phyloP scores from a whole-genome alignment of 2,888 invertebrate genomes.

The Andrena flavipes region DNA sequence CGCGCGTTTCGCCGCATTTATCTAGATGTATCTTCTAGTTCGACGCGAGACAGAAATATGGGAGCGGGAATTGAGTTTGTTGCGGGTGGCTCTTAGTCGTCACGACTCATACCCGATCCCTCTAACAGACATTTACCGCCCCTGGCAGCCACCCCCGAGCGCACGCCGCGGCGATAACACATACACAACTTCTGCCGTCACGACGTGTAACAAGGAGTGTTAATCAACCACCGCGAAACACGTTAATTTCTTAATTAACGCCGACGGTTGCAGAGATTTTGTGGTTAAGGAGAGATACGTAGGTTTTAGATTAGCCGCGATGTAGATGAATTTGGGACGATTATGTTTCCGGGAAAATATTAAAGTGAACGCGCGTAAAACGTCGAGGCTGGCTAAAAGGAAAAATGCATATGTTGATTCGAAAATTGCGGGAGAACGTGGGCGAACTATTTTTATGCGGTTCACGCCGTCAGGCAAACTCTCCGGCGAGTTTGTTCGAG shows the following conservation, averaged over 20 bases:
- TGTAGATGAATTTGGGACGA: too few species aligned
- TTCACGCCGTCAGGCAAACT: slow-evolving; percentile 27
- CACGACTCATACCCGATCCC: slow-evolving; percentile 22
- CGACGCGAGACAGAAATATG: slow-evolving; percentile 79
- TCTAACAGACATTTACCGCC: slow-evolving; percentile 28
- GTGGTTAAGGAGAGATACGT: neutral
- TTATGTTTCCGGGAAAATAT: too few species aligned
- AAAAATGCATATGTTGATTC: slow-evolving; percentile 8
- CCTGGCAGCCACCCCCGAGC: slow-evolving; percentile 11
- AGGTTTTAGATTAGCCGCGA: too few species aligned
- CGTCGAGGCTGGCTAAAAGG: neutral
- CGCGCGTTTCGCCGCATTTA: slow-evolving; percentile 83
- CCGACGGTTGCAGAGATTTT: too few species aligned
- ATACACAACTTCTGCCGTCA: slow-evolving; percentile 59
- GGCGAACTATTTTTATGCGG: slow-evolving; percentile 25
- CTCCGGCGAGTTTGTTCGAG: slow-evolving; percentile 38
- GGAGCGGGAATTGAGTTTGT: slow-evolving; percentile 76
- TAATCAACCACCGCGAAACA: slow-evolving; percentile 54
- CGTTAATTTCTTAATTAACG: slow-evolving; percentile 62
- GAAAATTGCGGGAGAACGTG: slow-evolving; percentile 38
- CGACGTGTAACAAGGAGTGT: slow-evolving; percentile 49
- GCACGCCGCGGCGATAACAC: slow-evolving; percentile 47
- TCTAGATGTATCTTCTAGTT: slow-evolving; percentile 82
- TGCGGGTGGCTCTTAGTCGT: slow-evolving; percentile 37
- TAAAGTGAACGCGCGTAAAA: neutral